Conservation (phyloP, 2,113 vertebrate species). For the Hepsetus odoe region DNA sequence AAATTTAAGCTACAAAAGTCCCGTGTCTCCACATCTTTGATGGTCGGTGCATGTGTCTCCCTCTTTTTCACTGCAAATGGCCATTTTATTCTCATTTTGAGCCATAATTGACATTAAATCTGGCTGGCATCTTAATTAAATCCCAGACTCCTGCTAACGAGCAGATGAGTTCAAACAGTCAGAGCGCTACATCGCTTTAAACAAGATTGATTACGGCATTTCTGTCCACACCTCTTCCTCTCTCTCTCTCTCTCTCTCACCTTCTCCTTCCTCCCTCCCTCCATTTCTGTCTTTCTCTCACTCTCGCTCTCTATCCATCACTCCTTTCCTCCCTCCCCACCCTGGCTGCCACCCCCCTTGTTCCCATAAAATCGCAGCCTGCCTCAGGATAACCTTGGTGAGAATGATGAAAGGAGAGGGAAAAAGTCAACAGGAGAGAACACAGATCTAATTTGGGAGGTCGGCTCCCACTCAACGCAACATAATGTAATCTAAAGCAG, state of each 20-base stretch:
- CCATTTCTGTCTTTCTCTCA: not conserved
- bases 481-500: conserved; percentile 51
- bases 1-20: not conserved
- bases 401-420: conserved; percentile 73
- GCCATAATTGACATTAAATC: conserved; percentile 69
- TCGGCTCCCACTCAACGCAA: conserved; percentile 60
- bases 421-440: conserved; percentile 68
- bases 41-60: not conserved
- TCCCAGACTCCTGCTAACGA: conserved; percentile 71
- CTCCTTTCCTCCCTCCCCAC: conserved; percentile 1
- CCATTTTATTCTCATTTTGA: conserved; percentile 50
- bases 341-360: conserved; percentile 48
- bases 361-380: conserved; percentile 64
- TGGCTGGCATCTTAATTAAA: conserved; percentile 69
- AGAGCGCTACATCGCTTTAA: conserved; percentile 65
- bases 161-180: conserved; percentile 73
- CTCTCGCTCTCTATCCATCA: not conserved
- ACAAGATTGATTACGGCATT: conserved; percentile 69
- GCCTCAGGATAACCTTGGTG: conserved; percentile 73
- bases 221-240: conserved; percentile 45
- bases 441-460: conserved; percentile 64
- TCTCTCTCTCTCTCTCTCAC: conserved; percentile 2
- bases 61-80: not conserved
- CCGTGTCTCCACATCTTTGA: not conserved
- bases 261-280: not conserved